phyloP scores from a whole-genome alignment of 37 sponge, comb jelly and placozoan species.

The Ianthella basta region DNA sequence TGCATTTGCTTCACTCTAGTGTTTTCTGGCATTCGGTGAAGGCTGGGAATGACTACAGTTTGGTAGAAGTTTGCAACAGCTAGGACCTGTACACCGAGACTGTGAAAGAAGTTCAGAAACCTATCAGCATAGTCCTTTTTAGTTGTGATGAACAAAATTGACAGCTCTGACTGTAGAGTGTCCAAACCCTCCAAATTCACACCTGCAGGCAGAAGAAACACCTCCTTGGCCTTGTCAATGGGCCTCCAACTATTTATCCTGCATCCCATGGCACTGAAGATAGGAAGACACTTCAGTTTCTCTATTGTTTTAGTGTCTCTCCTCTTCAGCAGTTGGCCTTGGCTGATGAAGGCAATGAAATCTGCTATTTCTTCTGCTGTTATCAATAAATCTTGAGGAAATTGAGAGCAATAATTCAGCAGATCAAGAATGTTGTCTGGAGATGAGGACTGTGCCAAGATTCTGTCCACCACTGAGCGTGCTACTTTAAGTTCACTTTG shows the following conservation, averaged over 20 bases:
- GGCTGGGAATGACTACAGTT: not conserved
- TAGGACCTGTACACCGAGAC: not conserved
- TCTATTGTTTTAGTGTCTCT: not conserved
- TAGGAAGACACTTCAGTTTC: slow-evolving; percentile 1
- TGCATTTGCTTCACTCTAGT: too few species aligned
- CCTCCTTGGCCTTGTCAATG: not conserved
- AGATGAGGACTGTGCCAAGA: too few species aligned
- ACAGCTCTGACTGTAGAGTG: not conserved
- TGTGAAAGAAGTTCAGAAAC: too few species aligned
- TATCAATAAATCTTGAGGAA: not conserved
- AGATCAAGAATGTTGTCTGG: not conserved
- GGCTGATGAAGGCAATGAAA: slow-evolving; percentile 1
- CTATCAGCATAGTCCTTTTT: too few species aligned
- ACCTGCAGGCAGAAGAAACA: not conserved
- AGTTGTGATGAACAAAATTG: too few species aligned
- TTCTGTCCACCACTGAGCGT: too few species aligned
- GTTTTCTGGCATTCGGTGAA: not conserved
- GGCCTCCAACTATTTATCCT: not conserved
- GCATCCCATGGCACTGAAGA: slow-evolving; percentile 12
- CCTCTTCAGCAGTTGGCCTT: not conserved
- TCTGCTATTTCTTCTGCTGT: not conserved
- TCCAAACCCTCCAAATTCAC: not conserved
- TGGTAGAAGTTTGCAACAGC: not conserved
- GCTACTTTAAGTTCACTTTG: too few species aligned
- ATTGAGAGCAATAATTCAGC: not conserved